Evolutionary conservation across 2,888 invertebrate genomes (phyloP), one percentile per base, ranked within the genome.

Genomic region (Pristionchus fissidentatus): DNA sequence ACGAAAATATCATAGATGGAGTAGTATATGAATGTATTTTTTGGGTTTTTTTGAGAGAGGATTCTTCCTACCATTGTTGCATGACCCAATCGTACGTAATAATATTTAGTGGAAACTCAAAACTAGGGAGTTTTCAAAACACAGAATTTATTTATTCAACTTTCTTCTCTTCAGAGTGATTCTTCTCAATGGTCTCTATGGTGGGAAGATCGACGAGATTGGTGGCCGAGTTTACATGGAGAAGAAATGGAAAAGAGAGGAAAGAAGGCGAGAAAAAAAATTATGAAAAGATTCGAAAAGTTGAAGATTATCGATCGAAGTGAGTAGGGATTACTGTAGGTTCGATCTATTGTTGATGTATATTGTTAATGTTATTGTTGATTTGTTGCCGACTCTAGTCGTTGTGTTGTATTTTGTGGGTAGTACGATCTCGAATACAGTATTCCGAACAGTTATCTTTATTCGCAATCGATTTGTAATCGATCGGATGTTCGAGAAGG

Each of bases 191-290:
- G 43, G 75, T 38, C 29, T 49, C 46, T 29, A 15, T 75, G 43
- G 75, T 75, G 75, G 75, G 75, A 75, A 15, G 75, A 75, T 8
- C n/a, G 75, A 29, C 5, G 4, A 4, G 75, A 75, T 26, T 75
- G 75, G 75, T 75, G 75, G 75, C 5, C 15, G 5, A 46, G 26
- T n/a, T 46, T 75, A 29, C 75, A 75, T 46, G 19, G 26, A 29
- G 75, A 7, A 13, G 29, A 43, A 29, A 75, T 75, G 75, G 75
- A 29, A 1, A 75, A 75, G 29, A 75, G 46, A 75, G 75, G 46
- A 46, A 29, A 8, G 29, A 75, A 75, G 29, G 46, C 46, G 19
- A 75, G 75, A 35, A 75, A 22, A 41, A 66, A 66, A 22, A 41
- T 66, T n/a, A 5, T 66, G 22, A 38, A 66, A 7, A 66, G 66